phyloP scores from a whole-genome alignment of 37 sponge, comb jelly and placozoan species.

The Cladorhizidae sp. region DNA sequence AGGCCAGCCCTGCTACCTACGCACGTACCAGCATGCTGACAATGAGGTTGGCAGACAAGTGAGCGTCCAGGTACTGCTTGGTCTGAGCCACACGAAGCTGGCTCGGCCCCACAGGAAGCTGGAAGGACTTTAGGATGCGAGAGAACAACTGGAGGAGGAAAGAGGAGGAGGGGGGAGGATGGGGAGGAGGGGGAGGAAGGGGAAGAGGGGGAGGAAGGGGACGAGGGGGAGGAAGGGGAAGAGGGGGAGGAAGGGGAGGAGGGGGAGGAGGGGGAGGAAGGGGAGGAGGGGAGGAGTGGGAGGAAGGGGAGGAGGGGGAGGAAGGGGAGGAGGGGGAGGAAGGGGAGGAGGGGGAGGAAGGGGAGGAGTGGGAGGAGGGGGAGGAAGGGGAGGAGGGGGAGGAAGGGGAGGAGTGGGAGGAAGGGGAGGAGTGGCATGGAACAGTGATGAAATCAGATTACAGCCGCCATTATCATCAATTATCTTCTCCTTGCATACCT shows the following conservation, averaged over 20 bases:
- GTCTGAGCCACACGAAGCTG: background rate
- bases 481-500: slow-evolving; percentile 36
- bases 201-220: too few species aligned
- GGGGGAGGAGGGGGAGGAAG: too few species aligned
- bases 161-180: too few species aligned
- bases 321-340: too few species aligned
- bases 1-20: too few species aligned
- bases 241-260: too few species aligned
- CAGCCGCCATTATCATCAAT: too few species aligned
- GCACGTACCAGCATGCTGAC: slow-evolving; percentile 66
- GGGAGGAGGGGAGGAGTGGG: too few species aligned
- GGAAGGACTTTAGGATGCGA: slow-evolving; percentile 64
- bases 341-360: background rate
- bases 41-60: slow-evolving; percentile 27
- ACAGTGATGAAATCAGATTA: background rate
- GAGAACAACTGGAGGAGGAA: slow-evolving; percentile 68
- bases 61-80: slow-evolving; percentile 2
- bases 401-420: background rate
- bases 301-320: too few species aligned
- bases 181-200: too few species aligned
- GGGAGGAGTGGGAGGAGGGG: background rate
- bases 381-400: background rate
- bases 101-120: slow-evolving; percentile 74
- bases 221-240: too few species aligned
- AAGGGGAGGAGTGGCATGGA: background rate